Base-by-base conservation (phyloP, 1,140 invertebrate species). In the Drosophila suzukii region DNA sequence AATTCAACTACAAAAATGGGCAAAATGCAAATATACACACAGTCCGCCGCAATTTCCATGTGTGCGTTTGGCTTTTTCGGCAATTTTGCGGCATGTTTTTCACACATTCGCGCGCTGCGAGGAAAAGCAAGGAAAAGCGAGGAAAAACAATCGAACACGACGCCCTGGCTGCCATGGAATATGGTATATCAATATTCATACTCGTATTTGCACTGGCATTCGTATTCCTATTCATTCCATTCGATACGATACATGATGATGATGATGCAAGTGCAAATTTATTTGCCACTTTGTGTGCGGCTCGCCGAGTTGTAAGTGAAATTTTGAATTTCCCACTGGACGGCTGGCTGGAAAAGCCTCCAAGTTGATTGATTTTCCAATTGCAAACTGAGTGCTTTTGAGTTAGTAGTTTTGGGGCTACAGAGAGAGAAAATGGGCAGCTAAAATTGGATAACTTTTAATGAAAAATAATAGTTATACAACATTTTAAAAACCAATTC, bases 261-360 rank as follows among this genome's bases (percentile, higher is more conserved):
- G 82, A 83, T 86, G 83, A 88, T 86, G 83, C 83, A 86, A 86
- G 83, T 86, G 83, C 83, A 89, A 88, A 86, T 86, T 88, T 83
- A 88, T 88, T 88, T 88, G 83, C 82, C 83, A 86, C 83, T 86
- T 86, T 79, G 80, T 76, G 34, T 73, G 47, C 46, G 68, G 83
- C 65, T 58, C 46, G 36, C 12, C 73, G 30, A 39, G 67, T 67
- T 76, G 73, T 76, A 76, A 76, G 73, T 75, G 43, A 76, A 76
- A 67, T 76, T 76, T 76, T 34, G 43, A 75, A 75, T 76, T 67
- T 57, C 43, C 55, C 55, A 75, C 30, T 68, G 61, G 13, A 34
- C 38, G 39, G 44, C 60, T 50, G 44, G 63, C 60, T 66, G 65
- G 53, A 74, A 75, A 65, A 75, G 71, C 72, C 71, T 75, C 60